A percentile compares a stretch with the other conserved stretches of the same genome.
Conservation (phyloP, 2,113 vertebrate genomes). For the Hucho hucho region DNA sequence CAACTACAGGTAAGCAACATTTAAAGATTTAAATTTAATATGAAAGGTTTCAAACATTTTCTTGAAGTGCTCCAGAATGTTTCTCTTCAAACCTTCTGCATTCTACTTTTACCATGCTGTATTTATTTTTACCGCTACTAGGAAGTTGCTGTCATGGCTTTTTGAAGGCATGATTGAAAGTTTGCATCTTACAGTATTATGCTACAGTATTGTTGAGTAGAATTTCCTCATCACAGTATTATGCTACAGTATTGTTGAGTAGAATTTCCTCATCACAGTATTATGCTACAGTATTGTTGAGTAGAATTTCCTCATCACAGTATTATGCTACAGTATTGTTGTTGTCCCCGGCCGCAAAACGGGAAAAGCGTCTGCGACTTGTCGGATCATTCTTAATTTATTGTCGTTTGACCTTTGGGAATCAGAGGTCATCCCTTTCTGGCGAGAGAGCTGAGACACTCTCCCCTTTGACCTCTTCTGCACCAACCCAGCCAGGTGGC, state of each 20-base stretch:
- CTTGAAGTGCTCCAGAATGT: background rate
- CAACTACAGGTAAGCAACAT: constrained; percentile 44
- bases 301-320: too few relatives aligned
- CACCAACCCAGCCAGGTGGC: background rate
- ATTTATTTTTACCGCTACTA: too few relatives aligned
- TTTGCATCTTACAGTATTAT: too few relatives aligned
- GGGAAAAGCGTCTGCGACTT: background rate
- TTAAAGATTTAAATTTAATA: background rate
- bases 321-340: background rate
- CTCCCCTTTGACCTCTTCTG: background rate
- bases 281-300: too few relatives aligned
- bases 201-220: too few relatives aligned
- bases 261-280: too few relatives aligned
- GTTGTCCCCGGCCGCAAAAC: background rate
- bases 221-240: too few relatives aligned
- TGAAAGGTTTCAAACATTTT: background rate
- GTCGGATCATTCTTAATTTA: background rate
- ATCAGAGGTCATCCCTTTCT: background rate
- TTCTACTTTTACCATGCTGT: too few relatives aligned
- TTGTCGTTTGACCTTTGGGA: constrained; percentile 13
- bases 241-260: too few relatives aligned
- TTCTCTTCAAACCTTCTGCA: background rate
- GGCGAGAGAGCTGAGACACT: background rate
- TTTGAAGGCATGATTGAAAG: too few relatives aligned
- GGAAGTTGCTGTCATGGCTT: too few relatives aligned